Conservation (phyloP, 92 coral and sea anemone genomes). For the Epizoanthus stellaris region DNA sequence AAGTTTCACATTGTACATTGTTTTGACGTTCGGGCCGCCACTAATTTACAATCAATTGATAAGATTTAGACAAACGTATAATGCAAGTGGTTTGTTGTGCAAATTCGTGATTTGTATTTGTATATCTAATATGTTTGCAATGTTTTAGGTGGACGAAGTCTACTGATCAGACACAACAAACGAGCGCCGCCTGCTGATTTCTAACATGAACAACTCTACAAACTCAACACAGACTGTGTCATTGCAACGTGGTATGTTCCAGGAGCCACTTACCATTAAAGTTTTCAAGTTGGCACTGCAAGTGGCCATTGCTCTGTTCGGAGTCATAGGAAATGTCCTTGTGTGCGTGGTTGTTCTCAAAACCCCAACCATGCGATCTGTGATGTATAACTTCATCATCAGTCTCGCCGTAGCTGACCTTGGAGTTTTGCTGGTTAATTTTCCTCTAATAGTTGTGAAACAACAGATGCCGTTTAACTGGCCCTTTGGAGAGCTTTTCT, state of each 20-base stretch:
- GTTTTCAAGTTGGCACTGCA: conserved; percentile 59
- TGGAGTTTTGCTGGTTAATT: conserved; percentile 64
- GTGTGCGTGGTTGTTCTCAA: conserved; percentile 68
- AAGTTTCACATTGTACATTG: too few relatives aligned
- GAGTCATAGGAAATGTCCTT: conserved; percentile 68
- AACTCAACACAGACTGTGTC: too few relatives aligned
- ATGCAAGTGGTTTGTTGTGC: too few relatives aligned
- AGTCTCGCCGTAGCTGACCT: conserved; percentile 75
- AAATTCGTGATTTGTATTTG: too few relatives aligned
- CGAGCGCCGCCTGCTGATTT: too few relatives aligned
- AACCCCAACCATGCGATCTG: conserved; percentile 62
- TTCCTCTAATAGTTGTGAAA: conserved; percentile 44
- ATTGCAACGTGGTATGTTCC: neutral
- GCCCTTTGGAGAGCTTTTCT: conserved; percentile 51
- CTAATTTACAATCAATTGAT: too few relatives aligned
- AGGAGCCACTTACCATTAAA: conserved; percentile 44
- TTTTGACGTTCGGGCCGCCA: too few relatives aligned
- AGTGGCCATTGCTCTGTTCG: conserved; percentile 61
- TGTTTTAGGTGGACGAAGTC: too few relatives aligned
- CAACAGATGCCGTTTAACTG: conserved; percentile 39
- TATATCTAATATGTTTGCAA: too few relatives aligned
- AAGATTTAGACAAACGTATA: too few relatives aligned
- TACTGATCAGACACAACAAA: too few relatives aligned
- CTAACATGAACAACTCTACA: too few relatives aligned
- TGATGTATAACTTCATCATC: conserved; percentile 64